Evolutionary conservation across 1,140 invertebrate genomes (phyloP), one percentile per base, ranked within the genome.

Genomic region (Cherax destructor): DNA sequence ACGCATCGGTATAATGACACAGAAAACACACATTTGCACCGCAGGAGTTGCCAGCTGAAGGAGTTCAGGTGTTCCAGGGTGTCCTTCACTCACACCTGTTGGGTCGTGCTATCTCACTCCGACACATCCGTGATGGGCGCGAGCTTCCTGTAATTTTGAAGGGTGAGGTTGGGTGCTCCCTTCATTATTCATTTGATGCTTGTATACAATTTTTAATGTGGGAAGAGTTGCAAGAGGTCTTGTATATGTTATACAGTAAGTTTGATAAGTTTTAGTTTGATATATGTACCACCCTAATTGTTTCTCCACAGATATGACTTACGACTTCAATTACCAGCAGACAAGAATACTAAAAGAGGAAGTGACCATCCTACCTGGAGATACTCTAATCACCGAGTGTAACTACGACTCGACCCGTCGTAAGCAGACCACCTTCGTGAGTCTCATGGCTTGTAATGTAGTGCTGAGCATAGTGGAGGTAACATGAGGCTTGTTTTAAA

Each of bases 31-130:
- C 2, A 56, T 9, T 56, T 56, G 52, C 52, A 10, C 13, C 6
- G 52, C 77, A 88, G 86, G 21, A 79, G 93, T 96, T 98, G 93
- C 97, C 97, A 0, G 95, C 96, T 80, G 95, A 96, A 41, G 97
- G 97, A 1, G 96, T 98, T 18, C 97, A 97, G 94, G 95, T 98
- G 0, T 96, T 97, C 1, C 97, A 97, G 1, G 97, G 97, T 1
- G 95, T 97, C 1, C 94, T 98, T 5, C 97, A 98, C 93, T 97
- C 97, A 0, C 97, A 98, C 94, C 95, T 97, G 30, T 96, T 97
- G 24, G 97, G 97, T 16, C 96, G 96, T 77, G 96, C 96, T 93
- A 95, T 98, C 92, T 96, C 96, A 21, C 94, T 98, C 41, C 96
- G 97, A 78, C 97, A 98, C 94, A 95, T 98, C 61, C 52, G 86